phyloP scores from a whole-genome alignment of 2,113 vertebrate species.

The Aythya baeri region DNA sequence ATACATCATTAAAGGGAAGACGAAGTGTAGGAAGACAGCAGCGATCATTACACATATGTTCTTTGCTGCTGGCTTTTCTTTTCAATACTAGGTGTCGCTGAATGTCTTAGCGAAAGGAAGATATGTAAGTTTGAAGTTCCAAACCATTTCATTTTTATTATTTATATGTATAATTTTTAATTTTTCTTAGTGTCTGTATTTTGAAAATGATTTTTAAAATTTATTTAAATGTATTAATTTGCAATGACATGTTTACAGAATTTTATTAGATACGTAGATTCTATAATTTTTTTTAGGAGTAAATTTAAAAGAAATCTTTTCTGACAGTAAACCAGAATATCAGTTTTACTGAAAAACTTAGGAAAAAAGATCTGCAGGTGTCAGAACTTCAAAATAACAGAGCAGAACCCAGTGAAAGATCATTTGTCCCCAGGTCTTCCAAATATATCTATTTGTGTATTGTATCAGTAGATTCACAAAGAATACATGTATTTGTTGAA shows the following conservation, averaged over 20 bases:
- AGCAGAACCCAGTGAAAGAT: not conserved
- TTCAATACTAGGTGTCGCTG: not conserved
- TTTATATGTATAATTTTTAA: not conserved
- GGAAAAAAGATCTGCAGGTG: not conserved
- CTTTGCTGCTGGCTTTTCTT: not conserved
- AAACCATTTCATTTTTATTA: not conserved
- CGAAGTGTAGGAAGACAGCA: not conserved
- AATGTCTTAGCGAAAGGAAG: not conserved
- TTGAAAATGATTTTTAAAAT: not conserved
- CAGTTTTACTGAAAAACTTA: not conserved
- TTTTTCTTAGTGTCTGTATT: not conserved
- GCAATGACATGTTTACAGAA: not conserved
- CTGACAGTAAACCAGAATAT: not conserved
- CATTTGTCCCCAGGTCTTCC: not conserved
- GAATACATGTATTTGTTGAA: not conserved
- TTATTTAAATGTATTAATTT: not conserved
- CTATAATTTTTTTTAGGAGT: not conserved
- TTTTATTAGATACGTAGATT: not conserved
- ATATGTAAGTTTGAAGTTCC: not conserved
- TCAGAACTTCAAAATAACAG: not conserved
- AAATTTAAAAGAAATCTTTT: not conserved
- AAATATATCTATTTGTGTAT: not conserved
- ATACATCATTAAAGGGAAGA: not conserved
- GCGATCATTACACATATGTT: accelerated
- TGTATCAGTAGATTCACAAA: not conserved